A percentile compares a stretch with the other conserved stretches of the same genome.
phyloP scores from a whole-genome alignment of 2,888 invertebrate species.

The Oscheius sp. region DNA sequence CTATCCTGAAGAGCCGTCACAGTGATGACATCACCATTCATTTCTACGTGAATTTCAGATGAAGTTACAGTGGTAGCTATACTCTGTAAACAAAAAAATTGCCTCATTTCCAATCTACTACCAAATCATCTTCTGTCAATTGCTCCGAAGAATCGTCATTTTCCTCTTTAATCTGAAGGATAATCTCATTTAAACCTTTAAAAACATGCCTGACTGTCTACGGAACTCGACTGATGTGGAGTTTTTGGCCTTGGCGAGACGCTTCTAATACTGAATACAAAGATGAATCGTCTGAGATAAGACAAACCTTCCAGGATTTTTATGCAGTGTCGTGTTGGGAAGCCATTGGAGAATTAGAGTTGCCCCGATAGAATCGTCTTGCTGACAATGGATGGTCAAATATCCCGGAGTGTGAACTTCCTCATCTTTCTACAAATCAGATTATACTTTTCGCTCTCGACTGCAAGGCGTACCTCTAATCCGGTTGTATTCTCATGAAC shows the following conservation, averaged over 20 bases:
- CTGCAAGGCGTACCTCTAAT: not conserved
- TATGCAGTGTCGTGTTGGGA: slow-evolving; percentile 86
- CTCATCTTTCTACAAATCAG: slow-evolving; percentile 73
- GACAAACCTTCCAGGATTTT: slow-evolving; percentile 80
- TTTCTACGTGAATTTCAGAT: slow-evolving; percentile 70
- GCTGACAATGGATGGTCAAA: slow-evolving; percentile 80
- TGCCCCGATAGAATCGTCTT: slow-evolving; percentile 74
- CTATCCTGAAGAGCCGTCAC: slow-evolving; percentile 66
- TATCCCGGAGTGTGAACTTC: slow-evolving; percentile 86
- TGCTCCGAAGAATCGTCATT: slow-evolving; percentile 23
- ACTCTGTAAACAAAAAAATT: slow-evolving; percentile 15
- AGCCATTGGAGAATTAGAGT: slow-evolving; percentile 93
- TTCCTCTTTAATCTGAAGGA: not conserved
- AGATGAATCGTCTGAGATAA: no score
- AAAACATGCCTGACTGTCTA: not conserved
- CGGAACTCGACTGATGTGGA: slow-evolving; percentile 7
- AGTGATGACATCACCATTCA: slow-evolving; percentile 72
- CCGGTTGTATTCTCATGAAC: slow-evolving; percentile 82
- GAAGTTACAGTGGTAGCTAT: slow-evolving; percentile 23
- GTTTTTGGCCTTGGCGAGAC: slow-evolving; percentile 58
- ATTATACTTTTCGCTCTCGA: not conserved
- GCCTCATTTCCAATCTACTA: not conserved
- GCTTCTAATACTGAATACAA: slow-evolving; percentile 63
- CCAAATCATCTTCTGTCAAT: slow-evolving; percentile 19
- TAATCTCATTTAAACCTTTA: not conserved